Base-by-base conservation (phyloP, 2,888 invertebrate species). In the Tryphoninae sp. region DNA sequence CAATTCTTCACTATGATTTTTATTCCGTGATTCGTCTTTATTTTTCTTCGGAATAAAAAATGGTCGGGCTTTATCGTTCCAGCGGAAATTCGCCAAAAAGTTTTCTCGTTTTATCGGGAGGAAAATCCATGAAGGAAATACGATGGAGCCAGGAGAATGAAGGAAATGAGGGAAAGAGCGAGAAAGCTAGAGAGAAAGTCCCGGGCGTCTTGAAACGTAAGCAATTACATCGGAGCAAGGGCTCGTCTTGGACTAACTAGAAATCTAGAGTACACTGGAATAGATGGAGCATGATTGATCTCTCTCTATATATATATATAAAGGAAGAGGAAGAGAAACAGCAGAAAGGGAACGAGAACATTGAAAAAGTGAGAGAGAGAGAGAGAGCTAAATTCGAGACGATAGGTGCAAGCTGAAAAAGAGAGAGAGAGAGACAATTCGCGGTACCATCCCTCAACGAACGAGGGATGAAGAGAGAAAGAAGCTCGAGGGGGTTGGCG, bases 381-480 rank as follows among this genome's bases (percentile, higher is more conserved):
- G 26, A 26, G 1, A 26, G 68, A 65, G 68, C 61, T 53, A 13
- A 77, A 69, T 68, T 68, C 40, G 51, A 45, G 68, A 76, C 68
- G 61, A 76, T 76, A 53, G 42, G 76, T 51, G 55, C 19, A 26
- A 51, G 26, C 49, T 16, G 61, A 26, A 19, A 58, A 45, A 40
- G 33, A 26, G 58, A 19, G 19, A 58, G 55, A 40, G 33, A 26
- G 58, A 19, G 19, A 9, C 33, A 13, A 0, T 45, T 9, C 11
- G 65, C 16, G 45, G 65, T 79, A 49, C 58, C 73, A 74, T 74
- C 69, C 77, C 82, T 53, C 77, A 71, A 77, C 75, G 72, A 78
- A 76, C 33, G 53, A 6, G 73, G 42, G 79, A 19, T 33, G 8
- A 13, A n/a, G 45, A 33, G 33, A 33, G 33, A 33, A 33, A 33